These are phyloP conservation scores for Resseliella maxima DNA, from an alignment of 2,888 invertebrate species.

Conservation along the genomic window DNA sequence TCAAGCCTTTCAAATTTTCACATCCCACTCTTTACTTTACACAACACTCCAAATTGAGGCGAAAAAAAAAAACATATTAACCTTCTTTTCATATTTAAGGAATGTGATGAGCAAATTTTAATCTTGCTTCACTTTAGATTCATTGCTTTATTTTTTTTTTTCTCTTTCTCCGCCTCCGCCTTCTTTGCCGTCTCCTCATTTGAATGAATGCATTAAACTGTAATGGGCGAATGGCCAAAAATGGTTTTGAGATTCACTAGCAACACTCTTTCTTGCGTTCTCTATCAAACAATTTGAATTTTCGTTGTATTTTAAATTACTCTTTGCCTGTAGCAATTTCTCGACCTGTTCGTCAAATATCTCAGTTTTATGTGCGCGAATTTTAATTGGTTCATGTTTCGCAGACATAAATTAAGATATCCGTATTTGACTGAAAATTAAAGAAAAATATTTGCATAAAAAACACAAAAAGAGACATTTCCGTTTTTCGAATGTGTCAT, in stretches of 20 bases:
- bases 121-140: not conserved
- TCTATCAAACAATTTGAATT: not conserved
- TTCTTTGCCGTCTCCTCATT: too few relatives aligned
- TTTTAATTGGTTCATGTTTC: conserved; percentile 31
- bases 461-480: conserved; percentile 19
- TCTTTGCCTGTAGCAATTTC: not conserved
- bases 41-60: too few relatives aligned
- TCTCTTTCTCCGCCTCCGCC: too few relatives aligned
- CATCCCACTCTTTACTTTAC: not conserved
- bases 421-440: not conserved
- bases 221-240: not conserved
- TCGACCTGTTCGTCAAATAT: not conserved
- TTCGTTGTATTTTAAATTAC: not conserved
- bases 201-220: conserved; percentile 2
- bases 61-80: not conserved
- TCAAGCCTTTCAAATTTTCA: not conserved
- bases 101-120: not conserved
- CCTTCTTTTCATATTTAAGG: conserved; percentile 2
- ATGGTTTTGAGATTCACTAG: not conserved
- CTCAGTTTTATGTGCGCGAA: not conserved
- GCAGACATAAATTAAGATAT: conserved; percentile 9
- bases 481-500: conserved; percentile 20
- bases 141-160: not conserved
- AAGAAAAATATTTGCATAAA: conserved; percentile 48
- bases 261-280: not conserved